Conservation (phyloP, 2,797 vertebrate species). For the Hapalemur alaotrensis region DNA sequence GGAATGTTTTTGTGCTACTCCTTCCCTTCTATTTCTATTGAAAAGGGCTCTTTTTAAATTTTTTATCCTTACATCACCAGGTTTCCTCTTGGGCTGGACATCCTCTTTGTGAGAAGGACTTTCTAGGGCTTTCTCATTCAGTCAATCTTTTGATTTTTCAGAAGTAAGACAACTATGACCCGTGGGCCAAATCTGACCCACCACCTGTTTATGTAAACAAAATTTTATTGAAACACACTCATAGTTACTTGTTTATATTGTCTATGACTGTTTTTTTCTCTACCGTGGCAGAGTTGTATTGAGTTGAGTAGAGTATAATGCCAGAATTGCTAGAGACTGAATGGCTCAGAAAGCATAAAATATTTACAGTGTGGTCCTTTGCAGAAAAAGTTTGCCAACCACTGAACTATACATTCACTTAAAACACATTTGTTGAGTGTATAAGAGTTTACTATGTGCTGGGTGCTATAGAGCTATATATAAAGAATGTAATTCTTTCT, state of each 20-base stretch:
- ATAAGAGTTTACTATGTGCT: background rate
- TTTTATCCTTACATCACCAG: background rate
- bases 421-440: constrained; percentile 7
- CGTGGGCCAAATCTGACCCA: background rate
- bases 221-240: background rate
- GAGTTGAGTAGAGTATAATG: background rate
- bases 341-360: background rate
- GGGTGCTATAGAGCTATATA: background rate
- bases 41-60: background rate
- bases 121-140: background rate
- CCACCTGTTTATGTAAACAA: background rate
- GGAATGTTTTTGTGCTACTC: background rate
- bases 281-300: background rate
- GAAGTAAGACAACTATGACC: background rate
- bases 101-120: background rate
- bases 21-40: background rate
- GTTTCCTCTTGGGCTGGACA: background rate
- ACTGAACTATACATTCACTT: background rate
- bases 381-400: background rate
- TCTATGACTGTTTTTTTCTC: background rate
- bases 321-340: background rate
- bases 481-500: background rate
- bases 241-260: background rate
- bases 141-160: background rate
- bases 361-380: background rate